phyloP scores from a whole-genome alignment of 2,113 vertebrate species.

The Leucosticte australis region DNA sequence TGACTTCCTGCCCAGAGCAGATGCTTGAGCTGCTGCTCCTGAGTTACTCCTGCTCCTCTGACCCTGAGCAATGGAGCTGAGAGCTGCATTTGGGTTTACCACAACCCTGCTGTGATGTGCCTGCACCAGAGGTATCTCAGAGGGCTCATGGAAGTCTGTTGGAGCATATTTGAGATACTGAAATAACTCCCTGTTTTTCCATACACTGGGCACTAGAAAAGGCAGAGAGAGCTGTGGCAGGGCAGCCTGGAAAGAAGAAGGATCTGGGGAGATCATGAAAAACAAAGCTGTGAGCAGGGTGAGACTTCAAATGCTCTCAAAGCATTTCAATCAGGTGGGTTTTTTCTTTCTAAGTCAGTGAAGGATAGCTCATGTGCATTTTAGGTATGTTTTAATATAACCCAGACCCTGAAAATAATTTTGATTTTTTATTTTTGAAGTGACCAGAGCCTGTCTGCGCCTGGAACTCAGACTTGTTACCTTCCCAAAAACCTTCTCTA shows the following conservation, averaged over 20 bases:
- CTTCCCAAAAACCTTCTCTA: background rate
- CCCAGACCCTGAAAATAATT: background rate
- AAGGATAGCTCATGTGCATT: background rate
- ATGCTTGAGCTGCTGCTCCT: background rate
- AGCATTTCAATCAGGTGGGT: background rate
- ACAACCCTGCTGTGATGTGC: background rate
- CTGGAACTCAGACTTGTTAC: background rate
- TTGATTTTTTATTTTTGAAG: background rate
- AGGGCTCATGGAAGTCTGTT: background rate
- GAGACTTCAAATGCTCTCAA: background rate
- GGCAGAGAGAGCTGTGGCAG: background rate
- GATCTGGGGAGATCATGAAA: background rate
- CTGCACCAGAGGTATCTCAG: background rate
- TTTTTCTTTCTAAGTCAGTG: background rate
- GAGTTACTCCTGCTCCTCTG: background rate
- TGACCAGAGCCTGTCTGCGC: background rate
- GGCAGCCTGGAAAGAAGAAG: background rate
- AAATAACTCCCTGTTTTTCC: background rate
- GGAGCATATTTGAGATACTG: background rate
- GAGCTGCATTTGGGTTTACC: background rate
- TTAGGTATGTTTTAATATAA: background rate
- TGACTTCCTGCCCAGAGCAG: slow-evolving; percentile 3
- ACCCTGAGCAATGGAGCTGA: background rate
- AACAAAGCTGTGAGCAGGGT: background rate
- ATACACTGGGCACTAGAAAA: background rate